phyloP scores from a whole-genome alignment of 2,888 invertebrate species.

The Drosophila pseudotalamancana region DNA sequence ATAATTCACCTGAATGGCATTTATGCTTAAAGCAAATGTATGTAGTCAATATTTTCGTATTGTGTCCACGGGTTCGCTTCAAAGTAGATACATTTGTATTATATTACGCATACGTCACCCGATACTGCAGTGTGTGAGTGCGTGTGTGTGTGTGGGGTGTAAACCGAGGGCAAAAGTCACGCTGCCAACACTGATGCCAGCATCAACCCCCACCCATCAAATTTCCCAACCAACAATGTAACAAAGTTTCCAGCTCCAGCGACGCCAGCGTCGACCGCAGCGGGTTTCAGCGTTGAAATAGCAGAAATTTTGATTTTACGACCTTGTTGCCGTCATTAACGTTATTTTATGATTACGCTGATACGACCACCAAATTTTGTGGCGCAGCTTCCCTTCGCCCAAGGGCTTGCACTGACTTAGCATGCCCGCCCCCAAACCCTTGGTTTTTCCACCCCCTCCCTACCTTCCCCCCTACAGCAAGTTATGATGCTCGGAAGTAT shows the following conservation, averaged over 20 bases:
- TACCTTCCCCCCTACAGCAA: too few species aligned
- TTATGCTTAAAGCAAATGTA: background rate
- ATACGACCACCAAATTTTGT: conserved; percentile 77
- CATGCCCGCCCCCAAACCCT: background rate
- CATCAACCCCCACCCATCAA: conserved; percentile 19
- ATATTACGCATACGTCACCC: conserved; percentile 57
- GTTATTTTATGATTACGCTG: conserved; percentile 81
- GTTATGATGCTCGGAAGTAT: conserved; percentile 67
- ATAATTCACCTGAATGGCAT: conserved; percentile 7
- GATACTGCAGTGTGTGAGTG: conserved; percentile 18
- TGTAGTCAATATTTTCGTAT: background rate
- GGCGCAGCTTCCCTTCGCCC: conserved; percentile 32
- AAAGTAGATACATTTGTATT: conserved; percentile 58
- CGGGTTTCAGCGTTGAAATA: conserved; percentile 70
- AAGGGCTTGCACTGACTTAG: conserved; percentile 51
- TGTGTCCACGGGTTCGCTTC: conserved; percentile 38
- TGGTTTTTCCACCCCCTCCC: too few species aligned
- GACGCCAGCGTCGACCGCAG: conserved; percentile 51
- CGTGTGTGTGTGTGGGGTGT: too few species aligned
- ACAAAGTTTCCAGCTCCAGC: conserved; percentile 54
- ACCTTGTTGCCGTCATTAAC: conserved; percentile 80
- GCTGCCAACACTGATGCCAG: conserved; percentile 8
- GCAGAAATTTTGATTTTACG: conserved; percentile 81
- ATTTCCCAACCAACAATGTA: conserved; percentile 59
- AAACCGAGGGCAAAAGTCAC: conserved; percentile 33